A percentile compares a stretch with the other conserved stretches of the same genome.
phyloP scores from a whole-genome alignment of 2,888 invertebrate genomes.

The Eumacrocentrus americanus region DNA sequence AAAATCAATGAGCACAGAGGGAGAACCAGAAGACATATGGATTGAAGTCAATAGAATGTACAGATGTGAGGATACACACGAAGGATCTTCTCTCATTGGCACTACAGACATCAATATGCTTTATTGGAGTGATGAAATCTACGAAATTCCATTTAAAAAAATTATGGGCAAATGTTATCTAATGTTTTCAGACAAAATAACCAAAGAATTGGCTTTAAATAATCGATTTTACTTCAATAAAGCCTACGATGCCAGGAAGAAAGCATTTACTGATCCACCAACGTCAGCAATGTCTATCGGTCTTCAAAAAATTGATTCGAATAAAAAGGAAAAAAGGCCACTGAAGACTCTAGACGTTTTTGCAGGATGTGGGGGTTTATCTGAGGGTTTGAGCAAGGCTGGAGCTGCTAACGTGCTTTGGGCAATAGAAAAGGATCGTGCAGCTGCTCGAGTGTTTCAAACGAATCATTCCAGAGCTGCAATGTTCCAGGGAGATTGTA shows the following conservation, averaged over 20 bases:
- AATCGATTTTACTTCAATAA: conserved; percentile 77
- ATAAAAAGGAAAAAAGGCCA: conserved; percentile 52
- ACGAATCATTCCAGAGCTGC: conserved; percentile 75
- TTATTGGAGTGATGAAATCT: conserved; percentile 78
- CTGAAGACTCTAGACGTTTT: conserved; percentile 80
- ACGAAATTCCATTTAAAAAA: conserved; percentile 65
- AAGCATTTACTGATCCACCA: conserved; percentile 70
- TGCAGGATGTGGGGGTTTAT: conserved; percentile 84
- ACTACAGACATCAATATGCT: conserved; percentile 75
- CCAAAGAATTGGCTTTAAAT: conserved; percentile 69
- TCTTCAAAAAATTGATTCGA: conserved; percentile 68
- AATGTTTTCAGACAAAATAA: conserved; percentile 64
- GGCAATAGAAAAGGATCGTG: conserved; percentile 81
- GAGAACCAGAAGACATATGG: conserved; percentile 68
- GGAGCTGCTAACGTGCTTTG: conserved; percentile 75
- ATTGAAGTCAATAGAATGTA: conserved; percentile 74
- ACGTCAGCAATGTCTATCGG: conserved; percentile 64
- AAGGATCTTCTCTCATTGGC: conserved; percentile 64
- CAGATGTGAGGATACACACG: conserved; percentile 77
- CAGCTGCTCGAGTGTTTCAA: conserved; percentile 80
- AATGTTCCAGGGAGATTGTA: conserved; percentile 85
- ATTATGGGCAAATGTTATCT: conserved; percentile 76
- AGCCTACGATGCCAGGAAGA: conserved; percentile 68
- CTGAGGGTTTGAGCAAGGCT: conserved; percentile 74
- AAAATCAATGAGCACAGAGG: conserved; percentile 63